Percentiles rank a stretch among this genome's conserved stretches.
Evolutionary conservation across 2,797 vertebrate genomes (phyloP).

Genomic region (Lepus townsendii): DNA sequence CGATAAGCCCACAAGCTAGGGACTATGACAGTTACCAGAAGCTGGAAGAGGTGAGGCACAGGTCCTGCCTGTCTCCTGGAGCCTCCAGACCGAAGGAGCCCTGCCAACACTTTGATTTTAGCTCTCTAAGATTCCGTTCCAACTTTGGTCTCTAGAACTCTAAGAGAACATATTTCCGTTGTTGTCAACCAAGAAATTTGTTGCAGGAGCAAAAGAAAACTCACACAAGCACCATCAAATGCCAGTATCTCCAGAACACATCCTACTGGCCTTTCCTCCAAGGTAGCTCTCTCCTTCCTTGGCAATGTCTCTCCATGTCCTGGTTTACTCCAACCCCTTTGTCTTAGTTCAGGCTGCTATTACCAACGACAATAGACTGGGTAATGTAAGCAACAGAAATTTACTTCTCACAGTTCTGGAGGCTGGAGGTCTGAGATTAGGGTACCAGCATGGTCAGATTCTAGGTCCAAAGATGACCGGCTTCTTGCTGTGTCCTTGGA

Average conservation of each 20-base stretch:
- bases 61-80: not conserved
- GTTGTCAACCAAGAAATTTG: not conserved
- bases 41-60: not conserved
- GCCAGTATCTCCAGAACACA: not conserved
- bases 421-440: not conserved
- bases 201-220: not conserved
- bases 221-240: not conserved
- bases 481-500: not conserved
- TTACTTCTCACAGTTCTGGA: not conserved
- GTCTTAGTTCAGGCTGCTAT: not conserved
- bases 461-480: not conserved
- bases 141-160: not conserved
- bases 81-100: not conserved
- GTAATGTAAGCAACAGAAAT: not conserved
- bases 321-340: not conserved
- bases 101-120: not conserved
- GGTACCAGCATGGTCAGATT: not conserved
- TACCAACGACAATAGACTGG: not conserved
- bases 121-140: not conserved
- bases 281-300: not conserved
- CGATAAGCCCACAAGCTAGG: not conserved
- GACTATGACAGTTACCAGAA: not conserved
- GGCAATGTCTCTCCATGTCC: not conserved
- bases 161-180: not conserved
- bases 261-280: slow-evolving; percentile 4